Evolutionary conservation across 2,113 vertebrate genomes (phyloP).

Genomic region (Willisornis vidua): DNA sequence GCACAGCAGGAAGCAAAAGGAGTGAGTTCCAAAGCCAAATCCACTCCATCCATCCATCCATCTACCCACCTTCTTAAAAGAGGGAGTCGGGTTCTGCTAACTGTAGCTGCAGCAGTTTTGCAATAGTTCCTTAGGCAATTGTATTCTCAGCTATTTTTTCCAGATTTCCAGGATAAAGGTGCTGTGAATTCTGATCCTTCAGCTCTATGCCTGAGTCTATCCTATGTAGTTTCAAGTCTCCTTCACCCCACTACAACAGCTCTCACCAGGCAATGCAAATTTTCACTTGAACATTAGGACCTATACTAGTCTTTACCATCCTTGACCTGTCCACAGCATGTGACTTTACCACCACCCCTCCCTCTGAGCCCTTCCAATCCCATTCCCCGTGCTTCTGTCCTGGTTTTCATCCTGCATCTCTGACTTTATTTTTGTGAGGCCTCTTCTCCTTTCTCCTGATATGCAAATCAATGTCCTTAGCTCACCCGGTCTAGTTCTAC

Average conservation of each 20-base stretch:
- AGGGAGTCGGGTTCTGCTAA: slow-evolving; percentile 56
- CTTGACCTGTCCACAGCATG: slow-evolving; percentile 1
- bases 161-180: neutral
- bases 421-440: slow-evolving; percentile 52
- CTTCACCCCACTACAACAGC: neutral
- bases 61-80: slow-evolving; percentile 10
- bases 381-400: slow-evolving; percentile 52
- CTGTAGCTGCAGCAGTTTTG: slow-evolving; percentile 67
- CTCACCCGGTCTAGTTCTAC: slow-evolving; percentile 63
- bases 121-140: neutral
- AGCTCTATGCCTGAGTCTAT: neutral
- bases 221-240: neutral
- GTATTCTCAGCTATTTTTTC: neutral
- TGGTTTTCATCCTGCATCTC: slow-evolving; percentile 48
- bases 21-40: slow-evolving; percentile 48
- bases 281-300: neutral
- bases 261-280: neutral
- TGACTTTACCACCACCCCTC: neutral
- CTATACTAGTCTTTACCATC: neutral
- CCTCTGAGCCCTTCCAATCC: slow-evolving; percentile 36
- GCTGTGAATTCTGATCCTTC: neutral
- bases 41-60: neutral
- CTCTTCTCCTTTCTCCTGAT: slow-evolving; percentile 49
- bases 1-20: slow-evolving; percentile 24
- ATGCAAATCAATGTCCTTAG: slow-evolving; percentile 44